Evolutionary conservation across 2,888 invertebrate genomes (phyloP).

Genomic region (Platypus cylindrus): DNA sequence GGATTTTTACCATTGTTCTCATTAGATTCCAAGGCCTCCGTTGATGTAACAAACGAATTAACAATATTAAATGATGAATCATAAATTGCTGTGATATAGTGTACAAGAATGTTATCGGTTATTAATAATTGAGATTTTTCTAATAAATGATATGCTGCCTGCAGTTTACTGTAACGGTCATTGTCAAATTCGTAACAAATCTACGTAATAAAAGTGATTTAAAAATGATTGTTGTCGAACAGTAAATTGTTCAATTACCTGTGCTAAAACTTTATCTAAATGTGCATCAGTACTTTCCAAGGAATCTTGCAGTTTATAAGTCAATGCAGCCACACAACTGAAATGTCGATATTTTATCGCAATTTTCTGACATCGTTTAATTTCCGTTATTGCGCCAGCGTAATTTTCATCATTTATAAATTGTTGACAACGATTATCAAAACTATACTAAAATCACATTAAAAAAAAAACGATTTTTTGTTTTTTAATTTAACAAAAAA

Average conservation of each 20-base stretch:
- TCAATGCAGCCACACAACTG: slow-evolving; percentile 79
- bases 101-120: slow-evolving; percentile 85
- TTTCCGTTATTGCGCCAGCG: slow-evolving; percentile 78
- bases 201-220: slow-evolving; percentile 24
- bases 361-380: slow-evolving; percentile 76
- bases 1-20: slow-evolving; percentile 51
- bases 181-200: slow-evolving; percentile 62
- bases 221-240: slow-evolving; percentile 1
- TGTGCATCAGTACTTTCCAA: slow-evolving; percentile 84
- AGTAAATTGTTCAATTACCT: too few relatives aligned
- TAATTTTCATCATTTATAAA: slow-evolving; percentile 75
- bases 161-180: slow-evolving; percentile 66
- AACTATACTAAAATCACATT: slow-evolving; percentile 67
- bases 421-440: slow-evolving; percentile 72
- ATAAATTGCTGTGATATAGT: slow-evolving; percentile 86
- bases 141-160: slow-evolving; percentile 75
- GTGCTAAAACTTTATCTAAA: slow-evolving; percentile 73
- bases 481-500: background rate
- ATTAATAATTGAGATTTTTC: slow-evolving; percentile 87
- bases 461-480: slow-evolving; percentile 20
- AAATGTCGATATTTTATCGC: slow-evolving; percentile 78
- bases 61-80: slow-evolving; percentile 53
- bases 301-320: slow-evolving; percentile 79
- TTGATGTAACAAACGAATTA: slow-evolving; percentile 38
- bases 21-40: slow-evolving; percentile 25